Evolutionary conservation across 1,140 invertebrate genomes (phyloP).

Genomic region (Medauroidea extradentata): DNA sequence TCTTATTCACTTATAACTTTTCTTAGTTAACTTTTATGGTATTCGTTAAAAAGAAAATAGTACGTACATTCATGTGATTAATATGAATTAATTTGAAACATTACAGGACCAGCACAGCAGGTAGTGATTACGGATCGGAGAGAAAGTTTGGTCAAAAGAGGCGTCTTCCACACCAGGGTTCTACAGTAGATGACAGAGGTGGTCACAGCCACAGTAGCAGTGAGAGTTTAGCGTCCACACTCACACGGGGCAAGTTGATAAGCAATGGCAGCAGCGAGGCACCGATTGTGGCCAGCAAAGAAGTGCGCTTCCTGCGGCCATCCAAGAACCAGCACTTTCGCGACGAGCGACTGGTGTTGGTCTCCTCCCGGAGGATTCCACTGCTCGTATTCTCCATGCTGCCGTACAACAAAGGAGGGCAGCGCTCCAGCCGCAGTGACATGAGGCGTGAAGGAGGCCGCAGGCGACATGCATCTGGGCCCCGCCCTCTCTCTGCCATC

Average conservation of each 20-base stretch:
- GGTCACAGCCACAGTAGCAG: constrained; percentile 65
- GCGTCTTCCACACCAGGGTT: constrained; percentile 49
- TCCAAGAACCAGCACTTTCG: constrained; percentile 59
- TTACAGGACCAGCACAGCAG: constrained; percentile 54
- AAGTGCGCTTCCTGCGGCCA: constrained; percentile 54
- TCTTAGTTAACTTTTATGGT: no score
- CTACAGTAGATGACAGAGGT: constrained; percentile 50
- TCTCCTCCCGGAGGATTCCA: constrained; percentile 64
- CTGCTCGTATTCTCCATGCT: constrained; percentile 79
- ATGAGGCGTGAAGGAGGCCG: constrained; percentile 69
- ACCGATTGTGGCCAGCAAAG: constrained; percentile 41
- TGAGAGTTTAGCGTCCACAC: constrained; percentile 59
- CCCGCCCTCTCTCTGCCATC: constrained; percentile 75
- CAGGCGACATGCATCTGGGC: constrained; percentile 73
- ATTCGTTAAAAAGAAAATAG: no score
- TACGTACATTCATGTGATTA: no score
- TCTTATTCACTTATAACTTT: no score
- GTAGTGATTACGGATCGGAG: constrained; percentile 53
- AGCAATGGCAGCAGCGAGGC: constrained; percentile 44
- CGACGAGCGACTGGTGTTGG: constrained; percentile 73
- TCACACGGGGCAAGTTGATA: constrained; percentile 17
- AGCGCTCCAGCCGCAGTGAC: constrained; percentile 63
- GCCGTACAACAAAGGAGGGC: constrained; percentile 67
- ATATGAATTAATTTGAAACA: no score
- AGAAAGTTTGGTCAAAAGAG: constrained; percentile 48